These are phyloP conservation scores for Drosophila neutralis DNA, from an alignment of 2,888 invertebrate genomes.

Conservation along the genomic window DNA sequence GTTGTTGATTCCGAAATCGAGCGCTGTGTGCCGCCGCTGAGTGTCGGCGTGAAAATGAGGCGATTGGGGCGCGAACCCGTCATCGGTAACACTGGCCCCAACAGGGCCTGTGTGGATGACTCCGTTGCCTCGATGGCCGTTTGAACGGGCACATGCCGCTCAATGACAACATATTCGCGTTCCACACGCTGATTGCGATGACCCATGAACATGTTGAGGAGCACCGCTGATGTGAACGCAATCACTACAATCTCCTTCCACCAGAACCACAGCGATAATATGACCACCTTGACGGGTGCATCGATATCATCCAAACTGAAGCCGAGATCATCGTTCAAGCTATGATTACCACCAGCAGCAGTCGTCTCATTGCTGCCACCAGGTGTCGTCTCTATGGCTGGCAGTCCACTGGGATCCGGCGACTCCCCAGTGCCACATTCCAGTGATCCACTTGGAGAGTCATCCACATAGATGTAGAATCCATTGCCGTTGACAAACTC, in stretches of 20 bases:
- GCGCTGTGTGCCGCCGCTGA: slow-evolving; percentile 36
- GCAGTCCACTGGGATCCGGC: slow-evolving; percentile 19
- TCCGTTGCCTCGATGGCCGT: slow-evolving; percentile 84
- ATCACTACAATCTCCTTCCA: slow-evolving; percentile 93
- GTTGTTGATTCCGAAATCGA: slow-evolving; percentile 81
- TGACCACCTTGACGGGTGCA: slow-evolving; percentile 89
- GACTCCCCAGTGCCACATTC: slow-evolving; percentile 9
- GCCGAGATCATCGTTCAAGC: slow-evolving; percentile 71
- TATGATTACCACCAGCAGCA: slow-evolving; percentile 51
- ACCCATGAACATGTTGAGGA: slow-evolving; percentile 89
- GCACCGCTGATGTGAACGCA: slow-evolving; percentile 89
- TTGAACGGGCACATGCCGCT: slow-evolving; percentile 84
- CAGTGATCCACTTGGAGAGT: slow-evolving; percentile 19
- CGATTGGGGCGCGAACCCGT: slow-evolving; percentile 40
- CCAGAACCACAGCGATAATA: slow-evolving; percentile 92
- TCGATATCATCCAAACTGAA: slow-evolving; percentile 86
- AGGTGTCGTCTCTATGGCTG: slow-evolving; percentile 46
- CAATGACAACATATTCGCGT: slow-evolving; percentile 83
- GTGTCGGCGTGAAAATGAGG: slow-evolving; percentile 27
- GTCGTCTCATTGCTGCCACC: slow-evolving; percentile 37
- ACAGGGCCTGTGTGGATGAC: slow-evolving; percentile 75
- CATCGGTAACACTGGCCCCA: slow-evolving; percentile 67
- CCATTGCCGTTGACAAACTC: slow-evolving; percentile 92
- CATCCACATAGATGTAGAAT: slow-evolving; percentile 89
- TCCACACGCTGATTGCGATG: slow-evolving; percentile 83